Evolutionary conservation across 2,888 invertebrate species (phyloP), one percentile per base, ranked within the genome.

Genomic region (Lydus trimaculatus): DNA sequence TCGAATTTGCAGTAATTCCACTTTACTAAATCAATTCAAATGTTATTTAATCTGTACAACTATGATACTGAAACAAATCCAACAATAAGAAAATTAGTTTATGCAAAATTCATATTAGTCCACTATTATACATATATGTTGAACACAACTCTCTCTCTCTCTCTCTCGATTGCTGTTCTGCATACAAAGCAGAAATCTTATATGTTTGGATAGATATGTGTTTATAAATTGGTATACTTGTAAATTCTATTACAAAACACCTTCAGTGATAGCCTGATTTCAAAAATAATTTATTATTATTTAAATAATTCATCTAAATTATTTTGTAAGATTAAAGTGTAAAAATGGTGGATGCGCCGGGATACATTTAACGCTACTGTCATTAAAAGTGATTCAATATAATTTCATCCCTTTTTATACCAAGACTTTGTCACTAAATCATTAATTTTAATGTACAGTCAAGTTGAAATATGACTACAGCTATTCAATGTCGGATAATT

Each of bases 151-250:
- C n/a, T n/a, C n/a, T n/a, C n/a, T n/a, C n/a, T n/a, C n/a, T 69
- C 63, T 48, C 65, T 58, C 58, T 36, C 48, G 59, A 62, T 39
- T 63, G 69, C 64, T 63, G 65, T 61, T 65, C 64, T 69, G 69
- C 69, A 65, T 69, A 69, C 69, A 62, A 59, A 69, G 65, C 59
- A 48, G 69, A 65, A 63, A 69, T 69, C 69, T 69, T 69, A 65
- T 63, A 65, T 69, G 65, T 69, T 58, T 65, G 8, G 9, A 48
- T 20, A 23, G 8, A 20, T 48, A 20, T 48, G 3, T 48, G 20
- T 48, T 48, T 48, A 23, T 48, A 48, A 48, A 48, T 48, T 48
- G 48, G 8, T 7, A 20, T 20, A 48, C 7, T 48, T 20, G 20
- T 48, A 48, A 48, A 48, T 20, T 20, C 7, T 9, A 48, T 2